Evolutionary conservation across 2,797 vertebrate genomes (phyloP), one percentile per base, ranked within the genome.

Genomic region (Oryzias sinensis): DNA sequence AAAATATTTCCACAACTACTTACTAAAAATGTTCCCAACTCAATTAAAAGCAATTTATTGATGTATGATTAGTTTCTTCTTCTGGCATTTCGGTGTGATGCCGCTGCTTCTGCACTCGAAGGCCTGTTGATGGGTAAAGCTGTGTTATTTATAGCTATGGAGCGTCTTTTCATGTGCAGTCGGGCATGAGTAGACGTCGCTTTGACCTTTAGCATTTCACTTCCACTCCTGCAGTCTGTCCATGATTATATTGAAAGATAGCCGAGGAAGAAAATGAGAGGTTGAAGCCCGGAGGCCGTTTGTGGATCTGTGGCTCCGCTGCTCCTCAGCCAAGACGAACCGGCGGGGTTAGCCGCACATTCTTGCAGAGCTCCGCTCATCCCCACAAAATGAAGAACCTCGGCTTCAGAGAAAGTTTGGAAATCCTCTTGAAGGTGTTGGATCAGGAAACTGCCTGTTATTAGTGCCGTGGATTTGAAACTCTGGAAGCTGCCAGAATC

Each of bases 351-450:
- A 4, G 58, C 74, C 52, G 62, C 53, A 74, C 87, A 90, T 90
- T 90, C 82, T 81, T 88, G 56, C 66, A 62, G 71, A 65, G 80
- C 69, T 57, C 60, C 69, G 74, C 61, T 90, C 78, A 91, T 89
- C 88, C 88, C 65, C 53, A 89, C 74, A 74, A 92, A 91, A 90
- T 89, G 86, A 92, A 81, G 69, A 59, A 57, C 29, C 62, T 59
- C 53, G 0, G 59, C 51, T 53, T 49, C 49, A 46, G 76, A 79
- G 70, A 67, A 73, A 74, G 67, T 86, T 80, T 62, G 70, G 52
- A 68, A 76, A 72, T 62, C 78, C 74, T 42, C 44, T 49, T 54
- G 42, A 63, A 71, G 43, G 49, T 80, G 59, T 65, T 64, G 73
- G 65, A 62, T 64, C 6, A 44, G 56, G 71, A 54, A 64, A 72